A percentile compares a stretch with the other conserved stretches of the same genome.
phyloP scores from a whole-genome alignment of 2,797 vertebrate species.

The Notolabrus celidotus region DNA sequence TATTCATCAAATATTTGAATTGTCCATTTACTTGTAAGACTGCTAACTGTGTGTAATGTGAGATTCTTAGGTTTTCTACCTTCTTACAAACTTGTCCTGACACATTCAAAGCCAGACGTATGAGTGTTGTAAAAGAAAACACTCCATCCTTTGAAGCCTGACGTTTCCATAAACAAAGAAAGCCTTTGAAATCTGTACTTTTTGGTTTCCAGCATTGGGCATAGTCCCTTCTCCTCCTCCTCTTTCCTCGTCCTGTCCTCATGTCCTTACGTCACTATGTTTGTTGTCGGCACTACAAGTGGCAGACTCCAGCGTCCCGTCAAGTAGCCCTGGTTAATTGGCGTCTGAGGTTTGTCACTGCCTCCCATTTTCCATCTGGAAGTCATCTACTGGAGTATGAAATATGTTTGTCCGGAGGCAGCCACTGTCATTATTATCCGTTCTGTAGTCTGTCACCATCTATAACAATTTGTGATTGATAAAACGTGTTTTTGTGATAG shows the following conservation, averaged over 20 bases:
- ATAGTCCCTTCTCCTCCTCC: slow-evolving; percentile 17
- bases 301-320: slow-evolving; percentile 38
- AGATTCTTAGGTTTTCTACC: neutral
- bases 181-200: slow-evolving; percentile 44
- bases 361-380: slow-evolving; percentile 74
- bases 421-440: slow-evolving; percentile 34
- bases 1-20: slow-evolving; percentile 20
- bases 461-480: slow-evolving; percentile 6
- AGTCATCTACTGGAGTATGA: slow-evolving; percentile 62
- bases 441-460: slow-evolving; percentile 36
- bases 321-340: slow-evolving; percentile 58
- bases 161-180: slow-evolving; percentile 30
- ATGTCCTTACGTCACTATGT: slow-evolving; percentile 35
- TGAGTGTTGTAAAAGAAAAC: slow-evolving; percentile 1
- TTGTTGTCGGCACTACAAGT: slow-evolving; percentile 46
- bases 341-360: slow-evolving; percentile 60
- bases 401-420: slow-evolving; percentile 53
- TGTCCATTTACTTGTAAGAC: slow-evolving; percentile 10
- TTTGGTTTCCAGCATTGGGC: slow-evolving; percentile 10
- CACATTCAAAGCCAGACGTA: neutral
- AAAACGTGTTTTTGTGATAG: slow-evolving; percentile 7
- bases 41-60: too few relatives aligned
- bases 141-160: slow-evolving; percentile 38
- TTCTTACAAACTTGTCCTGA: neutral
- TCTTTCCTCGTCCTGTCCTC: neutral